phyloP scores from a whole-genome alignment of 1,140 invertebrate genomes.

The Drosophila nebulosa region DNA sequence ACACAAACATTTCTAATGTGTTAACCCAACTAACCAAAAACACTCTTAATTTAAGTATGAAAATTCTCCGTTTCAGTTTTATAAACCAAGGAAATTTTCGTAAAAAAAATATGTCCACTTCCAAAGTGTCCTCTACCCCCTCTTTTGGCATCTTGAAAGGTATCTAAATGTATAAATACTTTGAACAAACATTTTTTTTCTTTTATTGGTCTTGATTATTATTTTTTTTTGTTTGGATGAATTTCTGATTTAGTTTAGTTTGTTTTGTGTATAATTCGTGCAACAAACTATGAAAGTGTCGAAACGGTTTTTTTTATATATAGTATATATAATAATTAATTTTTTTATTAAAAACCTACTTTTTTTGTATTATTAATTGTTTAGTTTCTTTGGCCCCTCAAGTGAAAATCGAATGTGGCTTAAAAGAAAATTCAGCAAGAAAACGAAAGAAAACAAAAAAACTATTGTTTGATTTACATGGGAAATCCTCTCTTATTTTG shows the following conservation, averaged over 20 bases:
- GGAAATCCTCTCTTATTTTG: conserved; percentile 62
- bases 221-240: conserved; percentile 44
- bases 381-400: conserved; percentile 38
- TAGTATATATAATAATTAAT: background rate
- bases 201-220: conserved; percentile 18
- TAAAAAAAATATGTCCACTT: conserved; percentile 34
- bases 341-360: conserved; percentile 14
- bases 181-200: conserved; percentile 17
- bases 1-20: conserved; percentile 42
- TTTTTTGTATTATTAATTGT: conserved; percentile 72
- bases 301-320: conserved; percentile 28
- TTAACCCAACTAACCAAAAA: conserved; percentile 55
- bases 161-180: conserved; percentile 32
- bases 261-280: conserved; percentile 74
- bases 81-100: conserved; percentile 40
- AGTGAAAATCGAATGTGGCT: background rate
- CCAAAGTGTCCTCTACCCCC: conserved; percentile 39
- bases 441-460: background rate
- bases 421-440: background rate
- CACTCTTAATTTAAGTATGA: background rate
- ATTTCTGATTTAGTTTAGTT: conserved; percentile 40
- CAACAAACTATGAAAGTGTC: conserved; percentile 48
- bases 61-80: background rate
- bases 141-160: conserved; percentile 34
- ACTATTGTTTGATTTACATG: conserved; percentile 5